A percentile compares a stretch with the other conserved stretches of the same genome.
Conservation (phyloP, 2,888 invertebrate species). For the Cartodere bifasciata region DNA sequence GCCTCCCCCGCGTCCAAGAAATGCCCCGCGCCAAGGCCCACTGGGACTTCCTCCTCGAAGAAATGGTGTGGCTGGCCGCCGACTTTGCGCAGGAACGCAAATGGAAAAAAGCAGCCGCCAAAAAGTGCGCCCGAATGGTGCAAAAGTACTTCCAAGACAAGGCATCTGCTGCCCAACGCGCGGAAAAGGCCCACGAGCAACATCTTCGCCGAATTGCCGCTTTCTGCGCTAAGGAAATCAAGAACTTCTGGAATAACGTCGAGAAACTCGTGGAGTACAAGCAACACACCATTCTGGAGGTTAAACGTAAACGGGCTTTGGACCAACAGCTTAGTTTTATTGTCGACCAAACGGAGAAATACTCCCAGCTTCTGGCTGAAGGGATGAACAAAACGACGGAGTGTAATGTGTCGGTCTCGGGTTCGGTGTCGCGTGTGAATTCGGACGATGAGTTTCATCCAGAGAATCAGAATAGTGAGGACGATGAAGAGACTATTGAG, state of each 20-base stretch:
- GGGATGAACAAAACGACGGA: conserved; percentile 56
- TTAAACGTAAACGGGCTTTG: conserved; percentile 85
- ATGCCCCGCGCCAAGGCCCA: conserved; percentile 85
- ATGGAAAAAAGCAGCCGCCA: conserved; percentile 93
- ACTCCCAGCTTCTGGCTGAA: conserved; percentile 81
- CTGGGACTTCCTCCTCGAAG: conserved; percentile 97
- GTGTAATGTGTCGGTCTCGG: conserved; percentile 39
- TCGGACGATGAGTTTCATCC: conserved; percentile 77
- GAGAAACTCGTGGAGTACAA: conserved; percentile 95
- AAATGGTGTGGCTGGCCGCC: conserved; percentile 96
- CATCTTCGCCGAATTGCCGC: conserved; percentile 77
- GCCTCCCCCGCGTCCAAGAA: conserved; percentile 85
- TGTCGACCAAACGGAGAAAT: conserved; percentile 96
- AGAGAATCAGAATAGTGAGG: conserved; percentile 57
- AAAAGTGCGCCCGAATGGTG: conserved; percentile 84
- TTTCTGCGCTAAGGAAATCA: conserved; percentile 84
- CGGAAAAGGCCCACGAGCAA: conserved; percentile 83
- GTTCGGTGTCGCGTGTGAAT: conserved; percentile 32
- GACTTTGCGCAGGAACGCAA: conserved; percentile 97
- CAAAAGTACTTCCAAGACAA: conserved; percentile 88
- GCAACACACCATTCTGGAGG: conserved; percentile 82
- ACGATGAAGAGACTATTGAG: conserved; percentile 91
- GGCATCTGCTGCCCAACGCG: conserved; percentile 75
- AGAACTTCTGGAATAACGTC: conserved; percentile 91
- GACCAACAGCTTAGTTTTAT: conserved; percentile 96